Percentiles rank a stretch among this genome's conserved stretches.
Conservation (phyloP, 2,888 invertebrate genomes). For the Phengaris arion region DNA sequence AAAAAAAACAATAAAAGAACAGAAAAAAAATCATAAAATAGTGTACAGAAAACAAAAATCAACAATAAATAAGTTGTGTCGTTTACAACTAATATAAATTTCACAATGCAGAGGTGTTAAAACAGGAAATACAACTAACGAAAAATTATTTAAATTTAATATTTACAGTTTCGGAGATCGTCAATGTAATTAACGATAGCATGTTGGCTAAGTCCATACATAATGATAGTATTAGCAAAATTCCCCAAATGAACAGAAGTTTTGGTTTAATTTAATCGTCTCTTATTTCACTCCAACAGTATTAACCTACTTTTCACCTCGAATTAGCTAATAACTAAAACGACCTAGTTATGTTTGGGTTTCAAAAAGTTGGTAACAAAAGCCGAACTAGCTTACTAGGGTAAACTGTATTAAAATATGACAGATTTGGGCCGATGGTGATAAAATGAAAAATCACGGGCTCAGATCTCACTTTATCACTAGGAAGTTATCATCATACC, state of each 20-base stretch:
- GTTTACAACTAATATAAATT: too few species aligned
- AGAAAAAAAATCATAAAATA: too few species aligned
- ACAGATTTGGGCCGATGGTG: background rate
- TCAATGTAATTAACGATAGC: too few species aligned
- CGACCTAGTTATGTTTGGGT: conserved; percentile 10
- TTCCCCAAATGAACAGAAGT: background rate
- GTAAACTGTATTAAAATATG: conserved; percentile 11
- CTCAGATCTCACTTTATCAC: background rate
- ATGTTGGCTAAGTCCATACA: background rate
- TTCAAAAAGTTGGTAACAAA: conserved; percentile 17
- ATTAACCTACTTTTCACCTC: conserved; percentile 32
- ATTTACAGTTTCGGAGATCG: too few species aligned
- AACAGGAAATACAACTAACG: too few species aligned
- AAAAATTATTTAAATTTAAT: too few species aligned
- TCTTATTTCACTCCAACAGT: background rate
- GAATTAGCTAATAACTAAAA: conserved; percentile 30
- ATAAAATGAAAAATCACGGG: background rate
- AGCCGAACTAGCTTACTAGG: conserved; percentile 7
- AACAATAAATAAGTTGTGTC: too few species aligned
- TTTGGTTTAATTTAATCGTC: background rate
- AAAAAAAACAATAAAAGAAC: too few species aligned
- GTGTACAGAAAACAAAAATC: too few species aligned
- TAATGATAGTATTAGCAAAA: background rate
- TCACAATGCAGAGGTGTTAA: too few species aligned
- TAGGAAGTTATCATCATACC: background rate